Evolutionary conservation across 2,888 invertebrate species (phyloP), one percentile per base, ranked within the genome.

Genomic region (Petrolisthes manimaculis): DNA sequence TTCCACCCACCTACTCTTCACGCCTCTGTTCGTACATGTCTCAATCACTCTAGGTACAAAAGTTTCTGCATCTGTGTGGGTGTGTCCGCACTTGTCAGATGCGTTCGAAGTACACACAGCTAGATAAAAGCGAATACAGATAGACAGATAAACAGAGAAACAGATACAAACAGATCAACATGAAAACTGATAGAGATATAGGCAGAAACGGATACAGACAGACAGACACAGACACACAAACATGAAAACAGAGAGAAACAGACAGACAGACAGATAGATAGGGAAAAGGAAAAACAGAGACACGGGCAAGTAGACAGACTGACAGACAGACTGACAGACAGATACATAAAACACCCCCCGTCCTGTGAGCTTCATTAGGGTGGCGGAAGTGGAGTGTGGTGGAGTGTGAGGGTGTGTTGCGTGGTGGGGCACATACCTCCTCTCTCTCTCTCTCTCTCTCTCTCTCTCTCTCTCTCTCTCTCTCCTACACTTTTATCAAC

Each of bases 201-300:
- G 82, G 14, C 24, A 51, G 67, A 9, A 12, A 9, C 4, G 18
- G 2, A 0, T n/a, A n/a, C n/a, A n/a, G n/a, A n/a, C n/a, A n/a
- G 55, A n/a, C 8, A n/a, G 8, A 53, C 12, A 53, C 12, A 53
- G 55, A 55, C 3, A 54, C 53, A 54, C 18, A 71, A 21, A 71
- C n/a, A 71, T 5, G 21, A 21, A 71, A 5, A 77, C 53, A 77
- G 53, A 53, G 77, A 53, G 51, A 77, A 6, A 53, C 18, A 53
- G 53, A 53, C 53, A 77, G 77, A 77, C 12, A 75, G 75, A 61
- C 8, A 61, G 61, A 80, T n/a, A 80, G 80, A 80, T n/a, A 80
- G 80, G 56, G 24, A 80, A 61, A 80, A 24, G 56, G 80, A 80
- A 14, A 61, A 24, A 80, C 21, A n/a, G 80, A 80, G 37, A 54